Base-by-base conservation (phyloP, 2,888 invertebrate genomes). In the Ferrisia virgata region DNA sequence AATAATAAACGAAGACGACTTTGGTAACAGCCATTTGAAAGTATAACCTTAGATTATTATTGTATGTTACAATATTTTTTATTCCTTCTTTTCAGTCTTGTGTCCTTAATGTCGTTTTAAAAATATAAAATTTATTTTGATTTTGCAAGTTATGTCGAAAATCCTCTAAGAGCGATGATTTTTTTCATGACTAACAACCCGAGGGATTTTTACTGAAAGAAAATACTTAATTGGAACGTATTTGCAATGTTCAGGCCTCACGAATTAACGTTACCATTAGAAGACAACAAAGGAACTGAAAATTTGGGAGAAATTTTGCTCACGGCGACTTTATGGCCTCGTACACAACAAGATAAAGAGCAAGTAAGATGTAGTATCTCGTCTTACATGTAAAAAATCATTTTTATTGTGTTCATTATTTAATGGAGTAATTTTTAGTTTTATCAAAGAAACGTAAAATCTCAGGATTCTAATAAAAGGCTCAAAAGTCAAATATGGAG, bases 401-500 rank as follows among this genome's bases (percentile, higher is more conserved):
- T 9, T 8, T 72, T 72, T 6, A 31, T 72, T 15, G 72, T 18
- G 18, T 79, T 79, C 3, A 5, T 47, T 11, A 15, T 47, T 15
- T 6, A 47, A 15, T 81, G 13, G n/a, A 18, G 4, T 81, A 1
- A 40, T 36, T 84, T 79, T 28, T 47, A 84, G 84, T 84, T 79
- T 64, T 84, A 80, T 87, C 92, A 94, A 87, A 93, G 93, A 88
- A 94, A 93, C 88, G 93, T 93, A 86, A 92, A 93, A 88, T 89
- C 94, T 86, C 93, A 93, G 58, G 96, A 96, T 88, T 93, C 94
- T 84, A 95, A 94, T 88, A 93, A 94, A 88, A 91, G 94, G 85
- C 90, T 96, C 83, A 98, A 97, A 89, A 96, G 95, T 36, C 98
- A 98, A 90, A 96, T 97, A 88, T 99, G 98, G 98, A 96, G 95